phyloP scores from a whole-genome alignment of 2,888 invertebrate genomes.

The Spodoptera picta region DNA sequence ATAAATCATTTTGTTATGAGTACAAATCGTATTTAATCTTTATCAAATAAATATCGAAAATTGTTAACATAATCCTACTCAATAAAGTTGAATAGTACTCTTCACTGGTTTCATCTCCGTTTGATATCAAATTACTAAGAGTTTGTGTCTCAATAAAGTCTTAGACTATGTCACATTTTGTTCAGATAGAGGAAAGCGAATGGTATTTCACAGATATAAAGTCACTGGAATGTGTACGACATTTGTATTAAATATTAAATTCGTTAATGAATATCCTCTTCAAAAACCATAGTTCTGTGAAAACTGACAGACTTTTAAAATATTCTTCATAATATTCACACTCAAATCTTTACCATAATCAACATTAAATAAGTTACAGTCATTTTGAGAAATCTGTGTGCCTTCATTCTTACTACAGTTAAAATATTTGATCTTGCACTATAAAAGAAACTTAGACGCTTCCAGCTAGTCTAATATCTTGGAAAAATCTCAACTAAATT shows the following conservation, averaged over 20 bases:
- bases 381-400: too few relatives aligned
- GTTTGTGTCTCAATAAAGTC: slow-evolving; percentile 17
- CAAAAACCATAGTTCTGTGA: too few relatives aligned
- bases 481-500: slow-evolving; percentile 69
- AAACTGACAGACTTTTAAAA: not conserved
- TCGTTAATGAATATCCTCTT: too few relatives aligned
- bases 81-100: slow-evolving; percentile 46
- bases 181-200: slow-evolving; percentile 1
- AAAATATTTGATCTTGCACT: too few relatives aligned
- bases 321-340: not conserved
- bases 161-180: slow-evolving; percentile 9
- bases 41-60: too few relatives aligned
- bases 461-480: slow-evolving; percentile 51
- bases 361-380: too few relatives aligned
- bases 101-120: slow-evolving; percentile 41
- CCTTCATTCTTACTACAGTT: too few relatives aligned
- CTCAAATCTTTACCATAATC: too few relatives aligned
- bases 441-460: slow-evolving; percentile 16
- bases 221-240: slow-evolving; percentile 7
- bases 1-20: slow-evolving; percentile 42
- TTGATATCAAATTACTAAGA: slow-evolving; percentile 32
- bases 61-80: too few relatives aligned
- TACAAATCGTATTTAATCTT: too few relatives aligned
- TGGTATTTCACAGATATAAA: slow-evolving; percentile 12
- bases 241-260: not conserved